Base-by-base conservation (phyloP, 2,888 invertebrate species). In the Criorhina ranunculi region DNA sequence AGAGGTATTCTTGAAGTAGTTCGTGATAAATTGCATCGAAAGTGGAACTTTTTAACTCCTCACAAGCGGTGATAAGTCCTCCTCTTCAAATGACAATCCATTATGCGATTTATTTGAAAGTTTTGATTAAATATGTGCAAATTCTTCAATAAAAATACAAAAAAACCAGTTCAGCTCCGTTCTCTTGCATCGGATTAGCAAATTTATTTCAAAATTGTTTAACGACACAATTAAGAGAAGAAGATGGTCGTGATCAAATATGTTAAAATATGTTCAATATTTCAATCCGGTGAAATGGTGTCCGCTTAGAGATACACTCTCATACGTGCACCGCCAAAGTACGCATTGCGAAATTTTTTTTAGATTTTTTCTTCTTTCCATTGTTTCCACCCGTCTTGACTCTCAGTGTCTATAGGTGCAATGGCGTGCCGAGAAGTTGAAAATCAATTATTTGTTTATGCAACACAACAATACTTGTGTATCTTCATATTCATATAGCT, bases 371-470 rank as follows among this genome's bases (percentile, higher is more conserved):
- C 2, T 37, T 37, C 24, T 53, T 40, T 29, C 46, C 35, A 11
- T 24, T 37, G 29, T n/a, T 19, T 5, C 4, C 12, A 1, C 2
- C 9, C 5, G n/a, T 12, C 9, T 5, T 29, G 6, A 53, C 17
- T 57, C 19, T 37, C 40, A 12, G 29, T 46, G n/a, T n/a, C 11
- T 40, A 33, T 17, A 49, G 49, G 64, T 57, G 64, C 64, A 79
- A 49, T 55, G 40, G 46, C 44, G 42, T 11, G 53, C 37, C 37
- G 67, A 37, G 6, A 12, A 46, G 67, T 24, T 31, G 46, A 57
- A 59, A 70, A 70, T 59, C 49, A 72, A 53, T 44, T 60, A 73
- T 85, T 80, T 76, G 76, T 80, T 85, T 85, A 80, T 85, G 85
- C 79, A 85, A 85, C 70, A 51, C 49, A 44, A 42, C 15, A 15